These are phyloP conservation scores for Pollachius pollachius DNA, from an alignment of 2,113 vertebrate genomes.

Conservation along the genomic window DNA sequence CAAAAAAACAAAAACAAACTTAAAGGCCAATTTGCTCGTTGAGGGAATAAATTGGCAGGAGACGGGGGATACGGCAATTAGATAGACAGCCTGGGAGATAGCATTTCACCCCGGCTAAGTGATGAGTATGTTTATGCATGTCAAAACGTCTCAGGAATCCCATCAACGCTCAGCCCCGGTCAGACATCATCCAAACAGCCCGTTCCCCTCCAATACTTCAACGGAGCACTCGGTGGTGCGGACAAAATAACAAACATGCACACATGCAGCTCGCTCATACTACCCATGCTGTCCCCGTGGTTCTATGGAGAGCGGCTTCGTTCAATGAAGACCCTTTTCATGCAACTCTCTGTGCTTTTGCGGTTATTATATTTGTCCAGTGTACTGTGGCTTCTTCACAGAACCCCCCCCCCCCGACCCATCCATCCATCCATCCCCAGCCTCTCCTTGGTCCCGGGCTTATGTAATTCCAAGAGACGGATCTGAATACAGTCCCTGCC, in stretches of 20 bases:
- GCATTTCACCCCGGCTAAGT: conserved; percentile 38
- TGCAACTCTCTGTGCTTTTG: conserved; percentile 56
- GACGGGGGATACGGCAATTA: conserved; percentile 53
- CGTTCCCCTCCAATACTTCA: background rate
- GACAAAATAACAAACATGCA: too few relatives aligned
- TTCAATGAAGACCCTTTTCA: conserved; percentile 64
- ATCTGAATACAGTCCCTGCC: conserved; percentile 70
- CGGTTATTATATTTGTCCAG: conserved; percentile 77
- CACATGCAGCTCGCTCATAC: too few relatives aligned
- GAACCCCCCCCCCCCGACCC: conserved; percentile 43
- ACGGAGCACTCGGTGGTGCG: too few relatives aligned
- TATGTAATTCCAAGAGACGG: conserved; percentile 63
- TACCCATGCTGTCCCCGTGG: background rate
- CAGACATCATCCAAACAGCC: conserved; percentile 19
- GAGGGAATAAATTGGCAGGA: conserved; percentile 48
- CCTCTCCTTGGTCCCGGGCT: conserved; percentile 46
- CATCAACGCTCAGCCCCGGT: conserved; percentile 36
- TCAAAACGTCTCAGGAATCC: conserved; percentile 48
- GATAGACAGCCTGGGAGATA: conserved; percentile 43
- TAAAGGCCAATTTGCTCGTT: conserved; percentile 60
- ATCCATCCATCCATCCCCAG: conserved; percentile 25
- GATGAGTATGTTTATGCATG: conserved; percentile 43
- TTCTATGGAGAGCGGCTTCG: conserved; percentile 44
- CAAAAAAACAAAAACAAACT: background rate
- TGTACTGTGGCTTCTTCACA: conserved; percentile 69